Evolutionary conservation across 2,113 vertebrate genomes (phyloP), one percentile per base, ranked within the genome.

Genomic region (Montifringilla adamsi): DNA sequence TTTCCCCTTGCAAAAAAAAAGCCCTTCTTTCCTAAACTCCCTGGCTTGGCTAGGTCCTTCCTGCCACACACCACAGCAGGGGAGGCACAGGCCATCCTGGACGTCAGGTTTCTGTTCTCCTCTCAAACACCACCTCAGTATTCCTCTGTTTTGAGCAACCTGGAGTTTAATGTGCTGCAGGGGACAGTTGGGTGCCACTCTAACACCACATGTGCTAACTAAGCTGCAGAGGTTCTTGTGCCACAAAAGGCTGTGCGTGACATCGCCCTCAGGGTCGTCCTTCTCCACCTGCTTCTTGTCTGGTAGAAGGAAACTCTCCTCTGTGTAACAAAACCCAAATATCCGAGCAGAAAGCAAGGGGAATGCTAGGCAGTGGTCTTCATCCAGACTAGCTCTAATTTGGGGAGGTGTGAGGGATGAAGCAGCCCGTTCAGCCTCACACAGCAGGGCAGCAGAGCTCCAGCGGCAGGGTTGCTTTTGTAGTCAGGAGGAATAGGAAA

Each of bases 401-500:
- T 43, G 72, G 49, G 67, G 83, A 93, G 58, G 46, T 87, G 89
- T 55, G 58, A 85, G 37, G 58, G 67, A 79, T 62, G 49, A 41
- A 87, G 69, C 49, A 78, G 77, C 28, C 63, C 72, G 56, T 24
- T 89, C 49, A 91, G 66, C 50, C 39, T 91, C 90, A 79, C 0
- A 0, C 75, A 87, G 70, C 72, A 68, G 70, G 66, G 41, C 67
- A 91, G 91, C 58, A 82, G 63, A 85, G 75, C 78, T 85, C 91
- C 78, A 59, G 78, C 9, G 3, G 59, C 24, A 28, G 89, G 50
- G 63, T 47, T 93, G 69, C 62, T 58, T 91, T 91, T 64, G 74
- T 62, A 81, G 69, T 91, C 69, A 93, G 72, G 47, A 92, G 70
- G 77, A 94, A 94, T 16, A 87, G 77, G 70, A 84, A 84, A 95